Conservation (phyloP, 1,140 invertebrate genomes). For the Drosophila yakuba region DNA sequence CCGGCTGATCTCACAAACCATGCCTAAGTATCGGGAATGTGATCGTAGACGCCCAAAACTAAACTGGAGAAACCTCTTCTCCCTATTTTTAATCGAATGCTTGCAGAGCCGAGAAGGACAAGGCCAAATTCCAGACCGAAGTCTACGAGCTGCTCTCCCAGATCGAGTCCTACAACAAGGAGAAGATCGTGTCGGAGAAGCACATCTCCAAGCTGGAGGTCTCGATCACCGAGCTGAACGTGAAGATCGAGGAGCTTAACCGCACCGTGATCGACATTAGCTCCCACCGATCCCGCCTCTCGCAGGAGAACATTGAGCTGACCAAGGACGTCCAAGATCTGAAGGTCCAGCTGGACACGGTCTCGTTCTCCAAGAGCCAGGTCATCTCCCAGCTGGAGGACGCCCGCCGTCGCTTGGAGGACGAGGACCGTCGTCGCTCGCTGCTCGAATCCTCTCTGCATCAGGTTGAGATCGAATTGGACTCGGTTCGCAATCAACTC, state of each 20-base stretch:
- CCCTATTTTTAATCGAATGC: conserved; percentile 68
- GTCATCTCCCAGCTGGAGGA: conserved; percentile 95
- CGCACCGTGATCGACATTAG: conserved; percentile 97
- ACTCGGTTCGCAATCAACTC: conserved; percentile 95
- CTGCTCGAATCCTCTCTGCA: conserved; percentile 94
- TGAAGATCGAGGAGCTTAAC: conserved; percentile 98
- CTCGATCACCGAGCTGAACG: conserved; percentile 93
- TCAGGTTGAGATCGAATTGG: conserved; percentile 96
- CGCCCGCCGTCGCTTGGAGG: conserved; percentile 95
- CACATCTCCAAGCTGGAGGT: conserved; percentile 96
- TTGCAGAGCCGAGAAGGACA: conserved; percentile 96
- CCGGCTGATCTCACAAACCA: conserved; percentile 48
- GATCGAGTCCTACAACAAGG: conserved; percentile 96
- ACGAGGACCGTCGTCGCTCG: conserved; percentile 96
- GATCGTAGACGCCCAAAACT: conserved; percentile 11
- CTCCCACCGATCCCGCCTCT: conserved; percentile 94
- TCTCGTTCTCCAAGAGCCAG: conserved; percentile 94
- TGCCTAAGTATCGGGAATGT: conserved; percentile 62
- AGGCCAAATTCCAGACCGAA: conserved; percentile 97
- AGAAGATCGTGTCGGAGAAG: conserved; percentile 94
- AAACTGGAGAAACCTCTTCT: conserved; percentile 25
- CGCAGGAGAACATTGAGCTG: conserved; percentile 97
- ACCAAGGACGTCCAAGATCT: conserved; percentile 97
- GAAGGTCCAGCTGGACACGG: conserved; percentile 96
- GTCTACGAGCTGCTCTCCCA: conserved; percentile 97